phyloP scores from a whole-genome alignment of 2,888 invertebrate species.

The Mesochorus sp. region DNA sequence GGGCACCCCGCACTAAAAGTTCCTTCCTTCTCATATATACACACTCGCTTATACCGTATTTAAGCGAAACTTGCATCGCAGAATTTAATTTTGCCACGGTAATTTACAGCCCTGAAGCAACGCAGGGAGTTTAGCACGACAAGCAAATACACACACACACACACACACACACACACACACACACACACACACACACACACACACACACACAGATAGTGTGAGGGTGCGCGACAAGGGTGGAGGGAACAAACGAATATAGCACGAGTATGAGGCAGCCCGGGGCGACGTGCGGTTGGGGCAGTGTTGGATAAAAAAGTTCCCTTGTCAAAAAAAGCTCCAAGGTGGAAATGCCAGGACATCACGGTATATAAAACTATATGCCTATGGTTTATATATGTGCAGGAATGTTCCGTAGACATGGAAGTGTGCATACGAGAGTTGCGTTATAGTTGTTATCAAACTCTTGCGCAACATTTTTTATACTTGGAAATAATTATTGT shows the following conservation, averaged over 20 bases:
- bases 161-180: background rate
- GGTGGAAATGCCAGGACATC: background rate
- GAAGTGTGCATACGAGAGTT: background rate
- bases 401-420: background rate
- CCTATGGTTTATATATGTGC: background rate
- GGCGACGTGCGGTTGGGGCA: slow-evolving; percentile 9
- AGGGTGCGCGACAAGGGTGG: no score
- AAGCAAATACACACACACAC: slow-evolving; percentile 6
- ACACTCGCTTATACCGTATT: slow-evolving; percentile 35
- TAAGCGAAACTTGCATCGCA: slow-evolving; percentile 55
- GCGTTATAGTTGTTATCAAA: no score
- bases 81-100: slow-evolving; percentile 65
- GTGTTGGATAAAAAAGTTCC: background rate
- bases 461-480: no score
- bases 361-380: background rate
- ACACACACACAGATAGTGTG: background rate
- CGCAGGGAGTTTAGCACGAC: slow-evolving; percentile 13
- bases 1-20: no score
- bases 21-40: background rate
- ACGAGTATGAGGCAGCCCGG: slow-evolving; percentile 9
- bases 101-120: slow-evolving; percentile 53
- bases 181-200: background rate
- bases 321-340: background rate
- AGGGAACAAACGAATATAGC: slow-evolving; percentile 3
- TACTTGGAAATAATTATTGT: no score